phyloP scores from a whole-genome alignment of 2,888 invertebrate species.

The Cryptus viduatorius region DNA sequence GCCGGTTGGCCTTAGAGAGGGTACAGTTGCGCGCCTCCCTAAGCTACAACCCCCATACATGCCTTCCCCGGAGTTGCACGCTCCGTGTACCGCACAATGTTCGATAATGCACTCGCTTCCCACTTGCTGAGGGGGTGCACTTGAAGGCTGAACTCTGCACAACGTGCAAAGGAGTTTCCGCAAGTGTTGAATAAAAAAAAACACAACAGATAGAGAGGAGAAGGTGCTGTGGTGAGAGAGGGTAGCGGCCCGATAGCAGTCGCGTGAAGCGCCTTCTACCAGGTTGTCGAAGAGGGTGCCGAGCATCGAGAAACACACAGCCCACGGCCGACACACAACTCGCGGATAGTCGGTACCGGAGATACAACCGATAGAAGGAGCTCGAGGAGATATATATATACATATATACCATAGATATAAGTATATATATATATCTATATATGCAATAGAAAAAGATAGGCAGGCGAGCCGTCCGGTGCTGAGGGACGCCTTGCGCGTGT shows the following conservation, averaged over 20 bases:
- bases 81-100: slow-evolving; percentile 26
- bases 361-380: slow-evolving; percentile 26
- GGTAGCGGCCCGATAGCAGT: slow-evolving; percentile 23
- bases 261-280: neutral
- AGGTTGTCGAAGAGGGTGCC: slow-evolving; percentile 8
- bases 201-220: neutral
- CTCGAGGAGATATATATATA: neutral
- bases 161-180: slow-evolving; percentile 31
- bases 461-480: slow-evolving; percentile 54
- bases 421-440: neutral
- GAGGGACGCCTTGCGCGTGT: slow-evolving; percentile 81
- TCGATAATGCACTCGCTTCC: slow-evolving; percentile 40
- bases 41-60: neutral
- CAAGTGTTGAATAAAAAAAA: slow-evolving; percentile 34
- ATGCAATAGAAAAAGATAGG: slow-evolving; percentile 26
- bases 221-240: slow-evolving; percentile 20
- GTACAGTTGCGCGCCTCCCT: slow-evolving; percentile 7
- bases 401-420: no score
- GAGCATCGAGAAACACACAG: slow-evolving; percentile 41
- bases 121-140: slow-evolving; percentile 26
- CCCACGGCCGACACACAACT: slow-evolving; percentile 30
- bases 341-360: slow-evolving; percentile 15
- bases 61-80: neutral
- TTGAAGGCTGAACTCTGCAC: slow-evolving; percentile 38
- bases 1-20: neutral